Conservation (phyloP, 1,140 invertebrate species). For the Manduca sexta region DNA sequence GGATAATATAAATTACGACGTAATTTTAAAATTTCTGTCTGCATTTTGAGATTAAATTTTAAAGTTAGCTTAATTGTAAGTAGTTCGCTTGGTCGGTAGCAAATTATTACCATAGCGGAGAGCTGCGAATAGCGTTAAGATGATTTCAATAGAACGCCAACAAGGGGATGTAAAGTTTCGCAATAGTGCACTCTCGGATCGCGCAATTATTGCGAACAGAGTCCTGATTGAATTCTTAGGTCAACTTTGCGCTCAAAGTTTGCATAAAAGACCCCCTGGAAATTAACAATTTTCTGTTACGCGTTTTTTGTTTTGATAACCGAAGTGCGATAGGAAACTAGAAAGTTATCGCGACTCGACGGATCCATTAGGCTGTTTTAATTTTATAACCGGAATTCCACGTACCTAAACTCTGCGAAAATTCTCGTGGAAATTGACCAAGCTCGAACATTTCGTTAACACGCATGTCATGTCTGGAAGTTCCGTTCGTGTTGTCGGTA, state of each 20-base stretch:
- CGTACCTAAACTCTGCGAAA: slow-evolving; percentile 26
- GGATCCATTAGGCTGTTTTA: slow-evolving; percentile 40
- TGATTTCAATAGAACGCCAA: slow-evolving; percentile 68
- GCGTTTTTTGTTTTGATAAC: slow-evolving; percentile 34
- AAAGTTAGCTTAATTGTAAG: slow-evolving; percentile 54
- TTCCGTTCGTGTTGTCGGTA: slow-evolving; percentile 63
- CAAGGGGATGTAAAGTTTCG: slow-evolving; percentile 64
- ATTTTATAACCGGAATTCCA: slow-evolving; percentile 43
- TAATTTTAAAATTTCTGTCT: slow-evolving; percentile 36
- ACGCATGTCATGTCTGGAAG: slow-evolving; percentile 66
- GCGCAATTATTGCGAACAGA: slow-evolving; percentile 67
- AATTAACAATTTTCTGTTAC: slow-evolving; percentile 55
- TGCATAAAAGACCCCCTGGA: slow-evolving; percentile 56
- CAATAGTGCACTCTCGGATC: slow-evolving; percentile 60
- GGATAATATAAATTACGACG: slow-evolving; percentile 21
- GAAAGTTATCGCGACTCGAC: slow-evolving; percentile 16
- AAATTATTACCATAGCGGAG: slow-evolving; percentile 62
- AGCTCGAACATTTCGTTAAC: slow-evolving; percentile 63
- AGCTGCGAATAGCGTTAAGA: slow-evolving; percentile 63
- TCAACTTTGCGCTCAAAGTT: slow-evolving; percentile 60
- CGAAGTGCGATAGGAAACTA: slow-evolving; percentile 36
- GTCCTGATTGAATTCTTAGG: slow-evolving; percentile 68
- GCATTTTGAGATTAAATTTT: slow-evolving; percentile 63
- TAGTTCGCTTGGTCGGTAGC: slow-evolving; percentile 48
- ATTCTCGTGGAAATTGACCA: slow-evolving; percentile 53